These are phyloP conservation scores for Aphelocoma coerulescens DNA, from an alignment of 2,113 vertebrate species.

Conservation along the genomic window DNA sequence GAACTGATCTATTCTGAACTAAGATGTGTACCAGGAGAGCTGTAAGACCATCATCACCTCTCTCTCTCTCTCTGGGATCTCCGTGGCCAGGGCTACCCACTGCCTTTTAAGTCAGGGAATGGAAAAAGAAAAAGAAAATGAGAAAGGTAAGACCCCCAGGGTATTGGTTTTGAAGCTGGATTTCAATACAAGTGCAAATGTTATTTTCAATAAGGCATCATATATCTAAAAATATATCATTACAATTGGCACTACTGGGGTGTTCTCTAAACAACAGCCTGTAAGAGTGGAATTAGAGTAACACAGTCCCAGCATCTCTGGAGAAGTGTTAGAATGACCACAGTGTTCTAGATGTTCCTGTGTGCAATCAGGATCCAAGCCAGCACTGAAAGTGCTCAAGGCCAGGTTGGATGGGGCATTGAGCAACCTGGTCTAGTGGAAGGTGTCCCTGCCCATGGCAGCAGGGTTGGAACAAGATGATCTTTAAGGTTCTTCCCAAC, in stretches of 20 bases:
- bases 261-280: fast-evolving
- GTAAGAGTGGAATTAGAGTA: neutral
- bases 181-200: neutral
- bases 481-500: neutral
- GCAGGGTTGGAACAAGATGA: neutral
- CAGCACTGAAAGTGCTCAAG: neutral
- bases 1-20: neutral
- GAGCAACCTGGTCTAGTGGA: neutral
- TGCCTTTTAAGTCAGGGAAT: neutral
- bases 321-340: neutral
- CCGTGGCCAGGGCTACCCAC: neutral
- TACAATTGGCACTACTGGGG: neutral
- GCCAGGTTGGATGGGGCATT: neutral
- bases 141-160: neutral
- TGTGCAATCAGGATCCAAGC: neutral
- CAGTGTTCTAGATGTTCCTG: neutral
- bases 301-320: neutral
- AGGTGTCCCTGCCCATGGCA: neutral
- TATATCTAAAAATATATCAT: neutral
- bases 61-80: neutral
- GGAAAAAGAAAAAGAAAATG: neutral
- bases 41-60: neutral
- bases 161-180: neutral
- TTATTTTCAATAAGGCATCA: neutral
- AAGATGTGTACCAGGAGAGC: neutral